A percentile compares a stretch with the other conserved stretches of the same genome.
These are phyloP conservation scores for Ceyx erithaca DNA, from an alignment of 2,797 vertebrate genomes.

Conservation along the genomic window DNA sequence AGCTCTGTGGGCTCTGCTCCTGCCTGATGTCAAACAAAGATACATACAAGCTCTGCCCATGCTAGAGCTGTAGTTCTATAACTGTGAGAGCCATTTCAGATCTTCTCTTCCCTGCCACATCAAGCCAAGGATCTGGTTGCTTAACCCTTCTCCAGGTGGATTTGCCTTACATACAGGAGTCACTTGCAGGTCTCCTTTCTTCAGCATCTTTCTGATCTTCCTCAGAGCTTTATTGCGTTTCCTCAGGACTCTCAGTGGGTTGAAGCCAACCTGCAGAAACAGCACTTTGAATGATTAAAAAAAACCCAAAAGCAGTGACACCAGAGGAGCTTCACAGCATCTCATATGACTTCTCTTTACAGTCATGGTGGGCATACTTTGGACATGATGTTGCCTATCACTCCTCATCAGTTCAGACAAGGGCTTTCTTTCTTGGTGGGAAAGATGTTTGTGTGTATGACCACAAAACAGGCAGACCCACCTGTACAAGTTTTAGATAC, in stretches of 20 bases:
- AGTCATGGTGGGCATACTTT: neutral
- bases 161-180: constrained; percentile 80
- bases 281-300: neutral
- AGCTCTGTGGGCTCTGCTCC: neutral
- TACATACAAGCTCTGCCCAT: neutral
- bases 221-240: constrained; percentile 94
- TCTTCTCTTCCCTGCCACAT: neutral
- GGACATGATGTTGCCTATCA: neutral
- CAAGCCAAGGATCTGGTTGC: neutral
- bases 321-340: neutral
- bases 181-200: constrained; percentile 85
- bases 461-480: neutral
- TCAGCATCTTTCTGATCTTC: constrained; percentile 88
- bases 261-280: constrained; percentile 88
- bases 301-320: neutral
- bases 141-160: accelerated
- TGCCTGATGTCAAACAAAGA: neutral
- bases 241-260: constrained; percentile 87
- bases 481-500: neutral
- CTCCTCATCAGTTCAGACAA: neutral
- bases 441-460: neutral
- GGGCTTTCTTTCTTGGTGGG: neutral
- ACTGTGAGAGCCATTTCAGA: neutral
- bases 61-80: neutral
- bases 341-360: neutral